Base-by-base conservation (phyloP, 2,797 vertebrate genomes). In the Molossus alvarezi region DNA sequence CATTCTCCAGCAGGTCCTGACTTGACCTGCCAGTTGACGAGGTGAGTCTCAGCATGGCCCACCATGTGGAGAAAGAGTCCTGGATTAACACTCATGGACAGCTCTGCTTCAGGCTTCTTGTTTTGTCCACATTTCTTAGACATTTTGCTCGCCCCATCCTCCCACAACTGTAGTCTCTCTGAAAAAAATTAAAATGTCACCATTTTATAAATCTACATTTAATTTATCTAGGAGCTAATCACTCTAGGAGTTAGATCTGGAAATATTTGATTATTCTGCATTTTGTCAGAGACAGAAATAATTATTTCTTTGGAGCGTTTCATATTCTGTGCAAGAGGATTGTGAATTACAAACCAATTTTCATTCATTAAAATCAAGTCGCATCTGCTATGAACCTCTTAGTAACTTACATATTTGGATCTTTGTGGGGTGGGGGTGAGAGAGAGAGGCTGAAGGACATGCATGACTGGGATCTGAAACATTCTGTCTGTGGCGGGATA, bases 311-410 rank as follows among this genome's bases (percentile, higher is more conserved):
- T 60, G 41, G 73, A 88, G 67, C 53, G 94, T 51, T 13, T 90
- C 58, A 80, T 57, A 76, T 48, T 4, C 4, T 15, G 27, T 45
- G 37, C 7, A 37, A 95, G 29, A 2, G 55, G 79, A 94, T 1
- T 90, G n/a, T 67, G n/a, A 51, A 80, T 27, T 25, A n/a, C 27
- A 95, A 92, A 6, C 10, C 64, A 21, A 13, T 3, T 95, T 91
- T 91, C 82, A 92, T 64, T 97, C n/a, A 90, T 90, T 92, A 62
- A 14, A 53, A 48, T 20, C 76, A 72, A 84, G 51, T 72, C 60
- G 25, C 48, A 29, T 80, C 27, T 87, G n/a, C 62, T 69, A 25
- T 60, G 45, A 88, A 60, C 62, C 25, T 86, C 33, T 37, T 53
- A 88, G 58, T 60, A 73, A 60, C 57, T 80, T 82, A 71, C 9